phyloP scores from a whole-genome alignment of 2,113 vertebrate genomes.

The Peromyscus californicus region DNA sequence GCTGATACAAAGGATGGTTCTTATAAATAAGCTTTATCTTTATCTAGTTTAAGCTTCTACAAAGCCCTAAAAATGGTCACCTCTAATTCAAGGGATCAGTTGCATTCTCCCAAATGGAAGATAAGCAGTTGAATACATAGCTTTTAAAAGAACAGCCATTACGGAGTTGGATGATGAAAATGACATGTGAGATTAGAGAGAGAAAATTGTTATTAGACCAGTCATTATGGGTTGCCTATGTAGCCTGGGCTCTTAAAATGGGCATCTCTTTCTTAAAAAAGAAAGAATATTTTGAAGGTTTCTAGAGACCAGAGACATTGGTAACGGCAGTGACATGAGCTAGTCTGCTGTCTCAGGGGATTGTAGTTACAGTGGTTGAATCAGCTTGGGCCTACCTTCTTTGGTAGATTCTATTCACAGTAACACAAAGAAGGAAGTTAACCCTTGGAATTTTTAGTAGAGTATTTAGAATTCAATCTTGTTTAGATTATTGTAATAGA shows the following conservation, averaged over 20 bases:
- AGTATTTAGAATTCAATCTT: not conserved
- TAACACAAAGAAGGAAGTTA: not conserved
- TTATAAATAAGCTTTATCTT: constrained; percentile 39
- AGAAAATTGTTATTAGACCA: constrained; percentile 38
- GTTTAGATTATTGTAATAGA: constrained; percentile 2
- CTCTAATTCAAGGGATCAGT: not conserved
- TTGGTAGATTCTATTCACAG: not conserved
- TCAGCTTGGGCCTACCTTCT: constrained; percentile 17
- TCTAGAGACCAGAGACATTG: not conserved
- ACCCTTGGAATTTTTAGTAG: constrained; percentile 29
- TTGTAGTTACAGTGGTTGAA: not conserved
- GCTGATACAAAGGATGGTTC: constrained; percentile 28
- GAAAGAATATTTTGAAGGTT: constrained; percentile 10
- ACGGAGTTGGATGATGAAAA: constrained; percentile 30
- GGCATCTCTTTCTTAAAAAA: constrained; percentile 42
- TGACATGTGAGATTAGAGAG: constrained; percentile 14
- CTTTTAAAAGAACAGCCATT: constrained; percentile 19
- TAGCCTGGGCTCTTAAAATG: constrained; percentile 9
- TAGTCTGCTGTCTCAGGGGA: not conserved
- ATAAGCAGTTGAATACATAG: constrained; percentile 38
- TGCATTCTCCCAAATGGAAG: not conserved
- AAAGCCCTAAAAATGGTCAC: constrained; percentile 26
- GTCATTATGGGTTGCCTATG: not conserved
- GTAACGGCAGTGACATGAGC: not conserved
- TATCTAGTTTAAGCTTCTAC: constrained; percentile 41